These are phyloP conservation scores for Operophtera brumata DNA, from an alignment of 2,888 invertebrate genomes.

Conservation along the genomic window DNA sequence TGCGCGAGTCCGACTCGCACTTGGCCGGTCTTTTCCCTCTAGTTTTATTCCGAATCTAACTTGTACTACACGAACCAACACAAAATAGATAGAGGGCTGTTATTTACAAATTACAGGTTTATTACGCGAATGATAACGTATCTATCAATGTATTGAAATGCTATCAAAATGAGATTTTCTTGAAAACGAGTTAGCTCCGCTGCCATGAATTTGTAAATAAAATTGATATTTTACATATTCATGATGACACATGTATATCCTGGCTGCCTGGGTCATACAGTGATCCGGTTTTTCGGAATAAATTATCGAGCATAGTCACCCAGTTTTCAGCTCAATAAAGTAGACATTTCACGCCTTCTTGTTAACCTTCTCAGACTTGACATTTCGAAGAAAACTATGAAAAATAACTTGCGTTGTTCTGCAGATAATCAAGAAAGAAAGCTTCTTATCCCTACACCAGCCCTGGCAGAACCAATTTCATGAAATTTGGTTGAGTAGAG, in stretches of 20 bases:
- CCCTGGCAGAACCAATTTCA: background rate
- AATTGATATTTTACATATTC: background rate
- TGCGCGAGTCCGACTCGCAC: too few species aligned
- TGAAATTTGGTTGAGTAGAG: too few species aligned
- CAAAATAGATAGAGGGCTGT: background rate
- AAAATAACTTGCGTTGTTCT: background rate
- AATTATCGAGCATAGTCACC: background rate
- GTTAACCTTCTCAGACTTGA: background rate
- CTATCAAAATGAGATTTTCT: slow-evolving; percentile 5
- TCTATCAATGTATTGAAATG: slow-evolving; percentile 1
- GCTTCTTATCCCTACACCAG: background rate
- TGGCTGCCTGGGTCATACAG: background rate
- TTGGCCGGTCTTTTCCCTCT: too few species aligned
- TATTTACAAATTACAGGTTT: slow-evolving; percentile 1
- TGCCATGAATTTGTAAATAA: background rate
- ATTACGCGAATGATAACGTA: slow-evolving; percentile 3
- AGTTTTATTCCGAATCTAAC: background rate
- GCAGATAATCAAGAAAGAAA: slow-evolving; percentile 2
- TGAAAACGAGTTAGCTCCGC: slow-evolving; percentile 8
- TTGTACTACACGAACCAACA: background rate
- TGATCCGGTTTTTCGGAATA: background rate
- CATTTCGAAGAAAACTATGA: slow-evolving; percentile 3
- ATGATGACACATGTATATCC: background rate
- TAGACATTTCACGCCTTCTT: background rate
- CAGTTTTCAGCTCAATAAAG: background rate